These are phyloP conservation scores for Amphiprion percula DNA, from an alignment of 2,113 vertebrate genomes.

Conservation along the genomic window DNA sequence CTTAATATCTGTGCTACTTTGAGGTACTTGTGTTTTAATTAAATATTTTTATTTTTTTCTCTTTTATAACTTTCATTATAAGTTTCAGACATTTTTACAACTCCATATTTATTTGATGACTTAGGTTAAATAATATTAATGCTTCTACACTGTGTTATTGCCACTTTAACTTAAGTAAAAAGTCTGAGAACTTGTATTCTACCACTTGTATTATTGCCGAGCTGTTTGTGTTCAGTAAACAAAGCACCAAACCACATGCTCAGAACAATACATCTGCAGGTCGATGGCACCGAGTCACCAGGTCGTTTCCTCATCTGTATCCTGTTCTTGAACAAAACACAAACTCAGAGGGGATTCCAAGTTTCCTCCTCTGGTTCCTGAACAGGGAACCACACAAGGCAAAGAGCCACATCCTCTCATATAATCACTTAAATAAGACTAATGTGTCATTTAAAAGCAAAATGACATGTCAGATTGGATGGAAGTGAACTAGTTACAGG, in stretches of 20 bases:
- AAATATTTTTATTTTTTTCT: too few species aligned
- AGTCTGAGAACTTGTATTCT: not conserved
- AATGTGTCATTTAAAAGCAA: not conserved
- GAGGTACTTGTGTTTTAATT: too few species aligned
- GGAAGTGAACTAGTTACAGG: not conserved
- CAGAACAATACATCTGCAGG: slow-evolving; percentile 60
- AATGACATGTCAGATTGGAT: not conserved
- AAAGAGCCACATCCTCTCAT: slow-evolving; percentile 42
- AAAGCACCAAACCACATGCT: slow-evolving; percentile 40
- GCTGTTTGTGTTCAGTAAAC: slow-evolving; percentile 42
- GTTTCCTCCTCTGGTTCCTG: slow-evolving; percentile 66
- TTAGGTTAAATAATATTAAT: too few species aligned
- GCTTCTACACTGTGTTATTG: too few species aligned
- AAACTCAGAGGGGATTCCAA: slow-evolving; percentile 50
- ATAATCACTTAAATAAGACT: slow-evolving; percentile 5
- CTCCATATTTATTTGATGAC: too few species aligned
- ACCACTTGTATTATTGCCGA: not conserved
- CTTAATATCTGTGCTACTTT: too few species aligned
- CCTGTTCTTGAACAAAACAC: slow-evolving; percentile 71
- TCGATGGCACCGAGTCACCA: slow-evolving; percentile 36
- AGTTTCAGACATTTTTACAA: too few species aligned
- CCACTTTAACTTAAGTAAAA: not conserved
- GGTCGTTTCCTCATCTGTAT: slow-evolving; percentile 78
- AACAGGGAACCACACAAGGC: slow-evolving; percentile 29
- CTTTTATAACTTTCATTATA: too few species aligned